Evolutionary conservation across 2,888 invertebrate genomes (phyloP).

Genomic region (Drosophila anomalipes): DNA sequence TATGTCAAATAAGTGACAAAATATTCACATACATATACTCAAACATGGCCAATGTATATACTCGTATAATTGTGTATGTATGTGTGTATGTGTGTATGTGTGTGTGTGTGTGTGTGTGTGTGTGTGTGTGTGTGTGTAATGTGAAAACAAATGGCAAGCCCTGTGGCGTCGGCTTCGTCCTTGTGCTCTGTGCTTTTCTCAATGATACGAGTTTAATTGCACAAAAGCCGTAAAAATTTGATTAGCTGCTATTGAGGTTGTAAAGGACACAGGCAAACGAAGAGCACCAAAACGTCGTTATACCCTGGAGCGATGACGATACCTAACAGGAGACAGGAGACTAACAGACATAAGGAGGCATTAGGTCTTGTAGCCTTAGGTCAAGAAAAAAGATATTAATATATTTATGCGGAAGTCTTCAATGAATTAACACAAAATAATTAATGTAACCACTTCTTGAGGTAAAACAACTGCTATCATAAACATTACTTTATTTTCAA

Average conservation of each 20-base stretch:
- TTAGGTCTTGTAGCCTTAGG: not conserved
- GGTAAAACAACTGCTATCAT: not conserved
- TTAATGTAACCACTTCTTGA: not conserved
- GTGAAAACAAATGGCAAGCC: slow-evolving; percentile 66
- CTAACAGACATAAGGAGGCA: not conserved
- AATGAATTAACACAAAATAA: not conserved
- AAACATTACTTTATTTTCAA: not conserved
- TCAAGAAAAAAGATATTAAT: not conserved
- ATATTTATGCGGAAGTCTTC: not conserved
- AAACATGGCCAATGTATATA: not conserved
- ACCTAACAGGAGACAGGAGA: not conserved
- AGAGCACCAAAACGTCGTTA: not conserved
- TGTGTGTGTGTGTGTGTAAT: slow-evolving; percentile 27
- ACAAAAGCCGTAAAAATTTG: slow-evolving; percentile 54
- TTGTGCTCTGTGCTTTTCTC: slow-evolving; percentile 11
- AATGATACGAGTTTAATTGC: slow-evolving; percentile 58
- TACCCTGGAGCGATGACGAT: slow-evolving; percentile 7
- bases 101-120: slow-evolving; percentile 5
- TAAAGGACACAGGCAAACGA: slow-evolving; percentile 4
- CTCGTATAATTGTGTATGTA: not conserved
- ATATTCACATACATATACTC: not conserved
- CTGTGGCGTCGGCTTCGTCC: not conserved
- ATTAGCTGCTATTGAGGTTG: slow-evolving; percentile 34
- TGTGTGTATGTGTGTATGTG: not conserved
- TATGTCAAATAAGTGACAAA: slow-evolving; percentile 36